Conservation (phyloP, 1,140 invertebrate genomes). For the Pissodes strobi region DNA sequence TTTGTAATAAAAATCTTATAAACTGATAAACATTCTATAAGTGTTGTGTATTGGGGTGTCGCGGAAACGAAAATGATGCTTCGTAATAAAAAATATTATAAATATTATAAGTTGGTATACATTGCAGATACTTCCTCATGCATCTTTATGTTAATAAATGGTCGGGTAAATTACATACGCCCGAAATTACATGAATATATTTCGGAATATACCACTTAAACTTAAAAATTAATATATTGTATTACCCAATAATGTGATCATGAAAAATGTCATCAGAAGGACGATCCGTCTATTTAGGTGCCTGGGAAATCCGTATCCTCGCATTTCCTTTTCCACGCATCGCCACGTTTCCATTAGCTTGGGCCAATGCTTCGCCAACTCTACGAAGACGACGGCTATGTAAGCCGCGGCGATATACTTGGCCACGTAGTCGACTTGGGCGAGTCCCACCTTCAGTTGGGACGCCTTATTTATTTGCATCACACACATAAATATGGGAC, state of each 20-base stretch:
- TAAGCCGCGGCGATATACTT: conserved; percentile 11
- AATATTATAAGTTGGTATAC: no score
- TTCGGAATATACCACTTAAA: no score
- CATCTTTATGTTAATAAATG: no score
- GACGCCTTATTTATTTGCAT: conserved; percentile 26
- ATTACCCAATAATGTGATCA: conserved; percentile 43
- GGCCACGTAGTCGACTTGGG: conserved; percentile 21
- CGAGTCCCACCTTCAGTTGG: conserved; percentile 1
- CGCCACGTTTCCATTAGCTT: conserved; percentile 36
- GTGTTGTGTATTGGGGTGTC: no score
- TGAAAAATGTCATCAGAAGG: conserved; percentile 20
- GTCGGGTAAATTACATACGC: no score
- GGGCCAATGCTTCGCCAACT: conserved; percentile 38
- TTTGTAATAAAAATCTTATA: no score
- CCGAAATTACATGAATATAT: no score
- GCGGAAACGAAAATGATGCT: no score
- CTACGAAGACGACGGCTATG: conserved; percentile 24
- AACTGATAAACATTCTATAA: no score
- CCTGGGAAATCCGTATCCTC: conserved; percentile 29
- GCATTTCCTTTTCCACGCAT: conserved; percentile 35
- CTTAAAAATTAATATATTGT: no score
- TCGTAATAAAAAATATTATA: no score
- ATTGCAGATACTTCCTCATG: no score
- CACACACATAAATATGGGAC: conserved; percentile 9
- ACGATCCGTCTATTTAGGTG: conserved; percentile 27